Base-by-base conservation (phyloP, 2,113 vertebrate genomes). In the Heteronetta atricapilla region DNA sequence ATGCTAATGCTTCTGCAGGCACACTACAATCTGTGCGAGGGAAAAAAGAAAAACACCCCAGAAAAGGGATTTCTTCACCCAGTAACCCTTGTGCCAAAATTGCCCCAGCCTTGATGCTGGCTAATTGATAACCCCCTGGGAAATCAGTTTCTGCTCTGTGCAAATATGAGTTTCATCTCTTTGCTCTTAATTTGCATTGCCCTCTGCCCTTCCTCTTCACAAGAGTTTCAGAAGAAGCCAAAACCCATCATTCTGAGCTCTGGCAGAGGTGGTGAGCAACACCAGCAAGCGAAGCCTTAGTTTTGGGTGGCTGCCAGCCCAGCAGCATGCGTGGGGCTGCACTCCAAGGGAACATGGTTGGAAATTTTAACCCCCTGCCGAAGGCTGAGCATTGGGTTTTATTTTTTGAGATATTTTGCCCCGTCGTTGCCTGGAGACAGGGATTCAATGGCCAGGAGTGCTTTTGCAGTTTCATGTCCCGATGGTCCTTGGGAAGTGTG, bases 271-370 rank as follows among this genome's bases (percentile, higher is more conserved):
- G 38, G 36, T 8, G 60, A 75, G 33, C 8, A 73, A 8, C 15
- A 77, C 58, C 58, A 80, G 31, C 26, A 11, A 21, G 8, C 8
- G 8, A 28, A 64, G 2, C 34, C 33, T 8, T 12, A 0, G 46
- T 48, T 67, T 59, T 16, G 36, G 33, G 19, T 10, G 42, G 46
- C 36, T 75, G 58, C 6, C 34, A 58, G 3, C 31, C 31, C 2
- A 2, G 23, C 44, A 22, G 7, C 38, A 3, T 22, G 26, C 19
- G 5, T 60, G 12, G 0, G 3, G 33, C 31, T 5, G 19, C 5
- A 31, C 36, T n/a, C 26, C 0, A 1, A 44, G 18, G 0, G 17
- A 73, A 7, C 2, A 0, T 1, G 0, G 50, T 28, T 33, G n/a
- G 42, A 59, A 48, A 44, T 64, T 13, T 74, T 44, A 42, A 5